These are phyloP conservation scores for Trachelus stipa DNA, from an alignment of 2,888 invertebrate genomes.

Conservation along the genomic window DNA sequence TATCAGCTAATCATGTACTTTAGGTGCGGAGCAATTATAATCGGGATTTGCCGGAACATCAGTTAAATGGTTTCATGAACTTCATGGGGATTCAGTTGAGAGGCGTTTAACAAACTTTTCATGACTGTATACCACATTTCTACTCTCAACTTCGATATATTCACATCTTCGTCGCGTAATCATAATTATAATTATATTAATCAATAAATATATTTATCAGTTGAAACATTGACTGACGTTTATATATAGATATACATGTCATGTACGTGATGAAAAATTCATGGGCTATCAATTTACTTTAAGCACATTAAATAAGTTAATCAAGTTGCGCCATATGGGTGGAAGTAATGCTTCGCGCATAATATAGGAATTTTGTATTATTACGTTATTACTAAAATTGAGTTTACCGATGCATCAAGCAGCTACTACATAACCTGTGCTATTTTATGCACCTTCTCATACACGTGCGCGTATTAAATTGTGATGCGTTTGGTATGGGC, in stretches of 20 bases:
- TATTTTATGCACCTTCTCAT: not conserved
- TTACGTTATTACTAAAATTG: not conserved
- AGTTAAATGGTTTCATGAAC: not conserved
- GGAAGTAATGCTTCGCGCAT: not conserved
- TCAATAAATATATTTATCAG: too few species aligned
- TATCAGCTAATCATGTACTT: not conserved
- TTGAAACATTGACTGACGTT: too few species aligned
- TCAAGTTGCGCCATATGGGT: not conserved
- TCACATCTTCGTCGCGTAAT: too few species aligned
- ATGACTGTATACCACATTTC: too few species aligned
- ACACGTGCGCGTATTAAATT: not conserved
- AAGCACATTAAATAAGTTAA: not conserved
- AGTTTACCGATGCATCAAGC: not conserved
- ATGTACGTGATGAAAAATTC: not conserved
- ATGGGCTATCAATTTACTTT: not conserved
- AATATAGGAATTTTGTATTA: not conserved
- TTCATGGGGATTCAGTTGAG: not conserved
- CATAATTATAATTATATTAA: too few species aligned
- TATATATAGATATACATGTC: too few species aligned
- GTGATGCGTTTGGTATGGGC: not conserved
- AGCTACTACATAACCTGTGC: not conserved
- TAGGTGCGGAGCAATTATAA: not conserved
- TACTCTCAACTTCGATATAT: too few species aligned
- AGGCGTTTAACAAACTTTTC: too few species aligned
- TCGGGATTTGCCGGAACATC: not conserved